Base-by-base conservation (phyloP, 2,797 vertebrate genomes). In the Siniperca obscura region DNA sequence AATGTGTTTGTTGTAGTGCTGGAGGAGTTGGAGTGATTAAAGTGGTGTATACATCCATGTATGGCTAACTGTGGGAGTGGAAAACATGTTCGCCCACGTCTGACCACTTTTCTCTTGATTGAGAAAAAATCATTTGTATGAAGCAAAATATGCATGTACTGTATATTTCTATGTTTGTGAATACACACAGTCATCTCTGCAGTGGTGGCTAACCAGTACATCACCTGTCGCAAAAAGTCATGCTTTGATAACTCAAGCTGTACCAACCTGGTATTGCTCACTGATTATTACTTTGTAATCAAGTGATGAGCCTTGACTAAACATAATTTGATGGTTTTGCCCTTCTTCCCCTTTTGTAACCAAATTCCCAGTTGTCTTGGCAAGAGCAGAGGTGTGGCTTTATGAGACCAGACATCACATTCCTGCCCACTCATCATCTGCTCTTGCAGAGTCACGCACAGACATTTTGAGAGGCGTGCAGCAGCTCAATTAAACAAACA, bases 351-450 rank as follows among this genome's bases (percentile, higher is more conserved):
- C 60, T 34, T 53, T 72, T 36, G 69, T 55, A 34, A 69, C 70
- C 48, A 8, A 4, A 53, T 38, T 73, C 66, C 62, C n/a, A 64
- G 70, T 72, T 8, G 55, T 57, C 52, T 86, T 64, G 70, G 80
- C 80, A 74, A 25, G 52, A 74, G 68, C 50, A 64, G 72, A 60
- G 70, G 57, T 76, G 74, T 84, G 74, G 76, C 74, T 79, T 81
- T 70, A 55, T 71, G 69, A 73, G 60, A 76, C 42, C 64, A 55
- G 67, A 81, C 70, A 55, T 84, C 76, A 48, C 61, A 59, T 80
- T 61, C 53, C 72, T 55, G 76, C 70, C 80, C 73, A 81, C 81
- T 88, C 81, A 73, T 53, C 81, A 46, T 82, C 85, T 83, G 76
- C 74, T 59, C 56, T 60, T 17, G 48, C 52, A 53, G 56, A 80